A percentile compares a stretch with the other conserved stretches of the same genome.
phyloP scores from a whole-genome alignment of 1,140 invertebrate genomes.

The Drosophila pachea region DNA sequence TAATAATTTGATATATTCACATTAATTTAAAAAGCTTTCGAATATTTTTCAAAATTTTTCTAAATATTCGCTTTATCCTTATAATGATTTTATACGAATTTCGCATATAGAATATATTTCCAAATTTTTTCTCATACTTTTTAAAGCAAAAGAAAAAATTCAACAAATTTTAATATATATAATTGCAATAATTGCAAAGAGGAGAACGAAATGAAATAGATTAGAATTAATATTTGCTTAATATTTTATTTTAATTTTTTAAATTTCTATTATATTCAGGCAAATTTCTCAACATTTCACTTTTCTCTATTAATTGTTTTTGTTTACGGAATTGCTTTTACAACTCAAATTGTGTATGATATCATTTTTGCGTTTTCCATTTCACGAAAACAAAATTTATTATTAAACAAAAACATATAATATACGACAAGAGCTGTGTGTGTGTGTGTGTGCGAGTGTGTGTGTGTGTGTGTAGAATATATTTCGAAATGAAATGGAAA shows the following conservation, averaged over 20 bases:
- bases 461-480: conserved; percentile 15
- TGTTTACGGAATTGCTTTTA: conserved; percentile 33
- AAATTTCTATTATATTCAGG: conserved; percentile 1
- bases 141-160: not conserved
- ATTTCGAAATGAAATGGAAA: conserved; percentile 64
- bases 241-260: not conserved
- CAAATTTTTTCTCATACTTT: too few species aligned
- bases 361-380: conserved; percentile 63
- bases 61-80: too few species aligned
- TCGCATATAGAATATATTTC: too few species aligned
- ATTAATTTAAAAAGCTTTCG: not conserved
- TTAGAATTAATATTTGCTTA: too few species aligned
- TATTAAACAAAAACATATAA: conserved; percentile 45
- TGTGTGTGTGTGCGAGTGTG: not conserved
- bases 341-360: conserved; percentile 47
- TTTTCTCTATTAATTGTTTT: conserved; percentile 1
- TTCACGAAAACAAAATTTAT: conserved; percentile 43
- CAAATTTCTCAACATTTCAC: conserved; percentile 17
- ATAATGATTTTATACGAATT: too few species aligned
- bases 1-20: too few species aligned
- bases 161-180: not conserved
- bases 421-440: conserved; percentile 2
- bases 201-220: too few species aligned
- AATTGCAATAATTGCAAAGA: too few species aligned
- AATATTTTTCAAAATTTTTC: not conserved